phyloP scores from a whole-genome alignment of 2,113 vertebrate genomes.

The Theristicus caerulescens region DNA sequence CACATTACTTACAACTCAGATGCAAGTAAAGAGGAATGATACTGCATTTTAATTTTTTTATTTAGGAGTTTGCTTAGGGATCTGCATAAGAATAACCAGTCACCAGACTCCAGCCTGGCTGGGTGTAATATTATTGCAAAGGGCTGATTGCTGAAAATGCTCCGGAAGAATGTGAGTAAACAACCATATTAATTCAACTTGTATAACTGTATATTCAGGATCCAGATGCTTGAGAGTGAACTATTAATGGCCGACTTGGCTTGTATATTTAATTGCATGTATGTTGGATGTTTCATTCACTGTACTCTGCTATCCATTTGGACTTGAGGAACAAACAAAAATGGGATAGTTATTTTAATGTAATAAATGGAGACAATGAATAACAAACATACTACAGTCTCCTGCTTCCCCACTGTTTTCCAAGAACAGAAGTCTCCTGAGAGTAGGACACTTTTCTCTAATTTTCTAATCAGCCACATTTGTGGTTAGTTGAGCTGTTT shows the following conservation, averaged over 20 bases:
- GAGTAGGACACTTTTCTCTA: neutral
- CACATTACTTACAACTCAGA: neutral
- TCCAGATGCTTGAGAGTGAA: slow-evolving; percentile 30
- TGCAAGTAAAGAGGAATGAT: neutral
- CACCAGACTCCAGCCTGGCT: slow-evolving; percentile 36
- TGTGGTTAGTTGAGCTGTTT: slow-evolving; percentile 41
- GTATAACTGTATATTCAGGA: slow-evolving; percentile 12
- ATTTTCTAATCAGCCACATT: slow-evolving; percentile 50
- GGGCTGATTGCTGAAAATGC: neutral
- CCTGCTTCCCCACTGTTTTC: slow-evolving; percentile 17
- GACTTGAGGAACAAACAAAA: neutral
- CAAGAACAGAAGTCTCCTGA: neutral
- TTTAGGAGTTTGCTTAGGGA: neutral
- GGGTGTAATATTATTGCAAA: slow-evolving; percentile 13
- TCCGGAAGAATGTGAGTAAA: slow-evolving; percentile 39
- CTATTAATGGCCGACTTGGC: neutral
- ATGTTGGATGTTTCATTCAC: neutral
- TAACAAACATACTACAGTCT: neutral
- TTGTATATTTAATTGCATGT: slow-evolving; percentile 10
- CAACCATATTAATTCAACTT: slow-evolving; percentile 32
- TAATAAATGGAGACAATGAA: slow-evolving; percentile 17
- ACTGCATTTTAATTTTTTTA: neutral
- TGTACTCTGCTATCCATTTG: neutral
- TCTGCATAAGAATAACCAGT: neutral
- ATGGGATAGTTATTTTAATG: slow-evolving; percentile 25